phyloP scores from a whole-genome alignment of 2,888 invertebrate genomes.

The Gari tellinella region DNA sequence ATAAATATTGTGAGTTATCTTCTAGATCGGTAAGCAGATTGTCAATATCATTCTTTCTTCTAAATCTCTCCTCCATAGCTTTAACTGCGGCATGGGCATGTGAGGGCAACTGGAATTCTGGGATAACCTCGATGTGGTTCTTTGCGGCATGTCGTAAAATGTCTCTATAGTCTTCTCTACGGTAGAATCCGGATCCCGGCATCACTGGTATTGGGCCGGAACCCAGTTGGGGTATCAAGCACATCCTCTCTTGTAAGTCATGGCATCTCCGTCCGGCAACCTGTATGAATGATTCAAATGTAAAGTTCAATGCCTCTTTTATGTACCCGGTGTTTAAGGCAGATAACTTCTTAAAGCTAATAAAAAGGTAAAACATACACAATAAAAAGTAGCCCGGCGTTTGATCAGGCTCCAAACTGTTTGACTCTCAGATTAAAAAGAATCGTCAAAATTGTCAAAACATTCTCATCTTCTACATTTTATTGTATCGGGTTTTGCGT shows the following conservation, averaged over 20 bases:
- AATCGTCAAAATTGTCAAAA: too few relatives aligned
- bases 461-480: too few relatives aligned
- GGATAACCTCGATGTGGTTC: slow-evolving; percentile 77
- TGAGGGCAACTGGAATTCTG: slow-evolving; percentile 79
- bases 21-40: slow-evolving; percentile 58
- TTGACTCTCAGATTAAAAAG: too few relatives aligned
- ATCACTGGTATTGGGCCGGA: slow-evolving; percentile 66
- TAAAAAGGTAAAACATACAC: too few relatives aligned
- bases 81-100: slow-evolving; percentile 78
- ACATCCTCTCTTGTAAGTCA: slow-evolving; percentile 56
- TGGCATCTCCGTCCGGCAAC: slow-evolving; percentile 74
- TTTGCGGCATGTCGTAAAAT: slow-evolving; percentile 69
- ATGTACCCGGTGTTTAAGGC: too few relatives aligned
- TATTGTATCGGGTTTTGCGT: too few relatives aligned
- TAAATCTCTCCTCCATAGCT: slow-evolving; percentile 73
- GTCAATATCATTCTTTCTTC: slow-evolving; percentile 59
- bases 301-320: too few relatives aligned
- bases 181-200: slow-evolving; percentile 74
- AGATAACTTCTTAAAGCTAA: too few relatives aligned
- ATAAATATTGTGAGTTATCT: slow-evolving; percentile 63
- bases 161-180: slow-evolving; percentile 70
- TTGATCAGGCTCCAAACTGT: too few relatives aligned
- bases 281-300: too few relatives aligned
- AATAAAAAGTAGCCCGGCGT: too few relatives aligned
- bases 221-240: slow-evolving; percentile 72